A percentile compares a stretch with the other conserved stretches of the same genome.
These are phyloP conservation scores for Dicaeum eximium DNA, from an alignment of 2,113 vertebrate genomes.

Conservation along the genomic window DNA sequence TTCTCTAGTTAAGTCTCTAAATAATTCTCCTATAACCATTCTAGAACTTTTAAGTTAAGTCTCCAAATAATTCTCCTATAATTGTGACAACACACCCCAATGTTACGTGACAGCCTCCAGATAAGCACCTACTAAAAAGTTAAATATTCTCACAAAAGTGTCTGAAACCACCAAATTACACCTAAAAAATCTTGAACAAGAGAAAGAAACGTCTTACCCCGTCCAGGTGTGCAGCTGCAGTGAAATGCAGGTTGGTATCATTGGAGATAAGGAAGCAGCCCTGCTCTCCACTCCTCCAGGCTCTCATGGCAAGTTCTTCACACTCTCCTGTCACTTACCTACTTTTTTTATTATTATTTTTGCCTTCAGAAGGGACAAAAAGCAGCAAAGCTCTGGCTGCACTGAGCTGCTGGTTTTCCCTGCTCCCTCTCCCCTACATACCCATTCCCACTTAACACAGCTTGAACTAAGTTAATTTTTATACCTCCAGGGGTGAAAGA, in stretches of 20 bases:
- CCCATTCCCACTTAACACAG: neutral
- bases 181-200: neutral
- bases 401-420: neutral
- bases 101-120: neutral
- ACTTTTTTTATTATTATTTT: neutral
- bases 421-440: neutral
- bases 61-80: neutral
- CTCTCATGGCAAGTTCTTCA: neutral
- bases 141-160: neutral
- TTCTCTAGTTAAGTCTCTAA: no score
- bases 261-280: neutral
- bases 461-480: neutral
- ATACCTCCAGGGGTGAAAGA: neutral
- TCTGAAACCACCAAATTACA: neutral
- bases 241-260: neutral
- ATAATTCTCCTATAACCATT: neutral
- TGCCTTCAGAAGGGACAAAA: neutral
- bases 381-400: neutral
- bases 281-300: neutral
- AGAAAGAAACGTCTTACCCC: neutral
- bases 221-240: neutral
- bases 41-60: neutral
- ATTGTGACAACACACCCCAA: neutral
- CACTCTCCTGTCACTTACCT: neutral
- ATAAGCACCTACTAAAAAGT: neutral